These are phyloP conservation scores for Oenanthe melanoleuca DNA, from an alignment of 2,113 vertebrate genomes.

Conservation along the genomic window DNA sequence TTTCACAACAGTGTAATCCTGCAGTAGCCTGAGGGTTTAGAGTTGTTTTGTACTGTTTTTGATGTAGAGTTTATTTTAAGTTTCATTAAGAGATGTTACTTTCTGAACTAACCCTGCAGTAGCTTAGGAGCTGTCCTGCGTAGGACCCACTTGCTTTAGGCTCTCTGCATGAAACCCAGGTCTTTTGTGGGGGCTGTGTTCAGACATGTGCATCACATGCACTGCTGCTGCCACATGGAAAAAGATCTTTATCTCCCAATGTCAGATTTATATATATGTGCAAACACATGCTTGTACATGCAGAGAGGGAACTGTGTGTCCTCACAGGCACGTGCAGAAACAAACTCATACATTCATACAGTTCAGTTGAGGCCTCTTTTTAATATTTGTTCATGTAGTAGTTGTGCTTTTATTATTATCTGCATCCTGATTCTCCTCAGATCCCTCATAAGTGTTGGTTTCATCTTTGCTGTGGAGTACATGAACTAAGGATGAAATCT, in stretches of 20 bases:
- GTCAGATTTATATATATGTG: background rate
- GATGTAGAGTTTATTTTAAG: constrained; percentile 62
- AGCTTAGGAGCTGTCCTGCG: constrained; percentile 15
- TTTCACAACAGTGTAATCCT: constrained; percentile 66
- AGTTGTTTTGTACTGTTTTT: constrained; percentile 63
- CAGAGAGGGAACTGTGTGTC: background rate
- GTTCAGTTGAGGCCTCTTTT: background rate
- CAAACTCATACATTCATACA: background rate
- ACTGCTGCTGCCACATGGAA: background rate
- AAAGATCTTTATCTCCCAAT: background rate
- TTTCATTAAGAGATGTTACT: constrained; percentile 47
- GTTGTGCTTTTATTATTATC: background rate
- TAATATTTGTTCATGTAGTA: background rate
- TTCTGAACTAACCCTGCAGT: constrained; percentile 1
- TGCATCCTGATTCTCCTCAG: background rate
- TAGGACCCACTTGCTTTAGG: background rate
- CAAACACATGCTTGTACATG: background rate
- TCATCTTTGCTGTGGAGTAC: background rate
- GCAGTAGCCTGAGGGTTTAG: constrained; percentile 59
- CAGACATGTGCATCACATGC: background rate
- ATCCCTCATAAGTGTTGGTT: background rate
- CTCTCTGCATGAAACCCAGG: background rate
- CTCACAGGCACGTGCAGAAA: background rate
- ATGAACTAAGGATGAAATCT: background rate
- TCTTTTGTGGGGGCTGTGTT: background rate